Base-by-base conservation (phyloP, 2,888 invertebrate species). In the Dyspetes luteomarginatus region DNA sequence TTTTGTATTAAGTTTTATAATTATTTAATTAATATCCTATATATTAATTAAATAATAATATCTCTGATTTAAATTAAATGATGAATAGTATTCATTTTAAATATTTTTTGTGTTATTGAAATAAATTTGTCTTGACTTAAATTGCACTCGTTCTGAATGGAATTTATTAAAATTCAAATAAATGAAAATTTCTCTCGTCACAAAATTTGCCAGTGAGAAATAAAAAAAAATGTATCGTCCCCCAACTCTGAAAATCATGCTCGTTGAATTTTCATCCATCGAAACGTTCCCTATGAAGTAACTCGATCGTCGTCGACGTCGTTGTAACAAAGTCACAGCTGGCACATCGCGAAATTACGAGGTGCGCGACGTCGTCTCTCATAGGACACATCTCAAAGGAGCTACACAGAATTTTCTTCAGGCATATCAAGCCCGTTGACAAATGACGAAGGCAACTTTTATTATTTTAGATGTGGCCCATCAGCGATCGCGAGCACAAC, bases 391-490 rank as follows among this genome's bases (percentile, higher is more conserved):
- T 45, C 55, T 79, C 67, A 67, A 75, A 81, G 84, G 58, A 56
- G 64, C 56, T 85, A 69, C 87, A 77, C 86, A 85, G 85, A 86
- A 86, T 87, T 83, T 80, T 75, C 83, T 43, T 22, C 50, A 9
- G 2, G 68, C 58, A 28, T 78, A 83, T 72, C 71, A 60, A 76
- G 41, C 72, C 60, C 67, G 81, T 91, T 92, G 92, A 92, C 92
- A 92, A 92, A 92, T 92, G 91, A 92, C 91, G 86, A 86, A 89
- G 89, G 87, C 89, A 88, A 90, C 86, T 92, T 92, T 92, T 92
- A 92, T 92, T 92, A 92, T 92, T 92, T 92, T 91, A 91, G 90
- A 91, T 91, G 90, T 89, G 88, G 85, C 85, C 89, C 90, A 90
- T 90, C 90, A 86, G 83, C 84, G 85, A 81, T 50, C 48, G 52